A percentile compares a stretch with the other conserved stretches of the same genome.
Evolutionary conservation across 2,888 invertebrate species (phyloP).

Genomic region (Sericinus montela): DNA sequence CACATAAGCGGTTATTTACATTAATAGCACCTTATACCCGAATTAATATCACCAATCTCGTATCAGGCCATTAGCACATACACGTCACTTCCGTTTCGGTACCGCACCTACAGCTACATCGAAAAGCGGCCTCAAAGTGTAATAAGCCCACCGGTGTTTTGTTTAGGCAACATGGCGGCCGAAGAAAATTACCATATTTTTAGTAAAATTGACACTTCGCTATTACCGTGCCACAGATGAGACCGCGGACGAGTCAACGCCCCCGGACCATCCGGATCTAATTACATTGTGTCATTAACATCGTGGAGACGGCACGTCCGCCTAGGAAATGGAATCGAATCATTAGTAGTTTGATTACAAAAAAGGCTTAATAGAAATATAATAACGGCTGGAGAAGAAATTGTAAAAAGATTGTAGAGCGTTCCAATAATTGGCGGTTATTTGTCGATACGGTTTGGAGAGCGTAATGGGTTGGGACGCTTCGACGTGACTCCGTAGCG

Average conservation of each 20-base stretch:
- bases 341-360: slow-evolving; percentile 80
- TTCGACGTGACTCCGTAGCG: slow-evolving; percentile 65
- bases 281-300: slow-evolving; percentile 77
- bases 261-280: slow-evolving; percentile 78
- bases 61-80: not conserved
- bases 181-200: slow-evolving; percentile 70
- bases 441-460: slow-evolving; percentile 78
- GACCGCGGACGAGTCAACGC: slow-evolving; percentile 67
- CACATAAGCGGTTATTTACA: too few species aligned
- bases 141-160: slow-evolving; percentile 4
- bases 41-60: too few species aligned
- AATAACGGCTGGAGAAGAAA: slow-evolving; percentile 77
- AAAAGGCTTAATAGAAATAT: slow-evolving; percentile 80
- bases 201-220: slow-evolving; percentile 72
- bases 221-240: slow-evolving; percentile 55
- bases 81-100: slow-evolving; percentile 9
- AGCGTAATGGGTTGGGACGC: slow-evolving; percentile 72
- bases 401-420: slow-evolving; percentile 80
- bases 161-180: slow-evolving; percentile 34
- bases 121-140: slow-evolving; percentile 1
- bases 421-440: slow-evolving; percentile 79
- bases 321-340: slow-evolving; percentile 79
- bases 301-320: slow-evolving; percentile 75
- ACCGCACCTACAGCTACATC: slow-evolving; percentile 7
- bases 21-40: too few species aligned